Evolutionary conservation across 2,797 vertebrate genomes (phyloP), one percentile per base, ranked within the genome.

Genomic region (Neosalanx taihuensis): DNA sequence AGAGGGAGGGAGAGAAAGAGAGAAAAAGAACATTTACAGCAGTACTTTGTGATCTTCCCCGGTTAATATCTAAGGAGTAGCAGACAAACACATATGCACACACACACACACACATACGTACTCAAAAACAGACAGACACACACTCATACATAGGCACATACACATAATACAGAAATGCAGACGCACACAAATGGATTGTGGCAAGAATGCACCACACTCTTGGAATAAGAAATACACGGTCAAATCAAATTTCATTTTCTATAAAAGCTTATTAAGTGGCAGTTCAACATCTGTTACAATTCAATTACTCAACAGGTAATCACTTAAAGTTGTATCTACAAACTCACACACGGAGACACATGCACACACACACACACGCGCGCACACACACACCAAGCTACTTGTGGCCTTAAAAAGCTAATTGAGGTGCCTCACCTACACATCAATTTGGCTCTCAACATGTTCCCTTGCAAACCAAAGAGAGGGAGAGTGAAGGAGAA

Each of bases 241-340:
- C 26, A 1, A 37, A 64, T 56, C 41, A 59, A 67, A 56, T 46
- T 67, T 68, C 64, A 7, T 3, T 15, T 37, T 41, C 35, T 77
- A 72, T 77, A 70, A 68, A 71, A 74, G 73, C 73, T 68, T 64
- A 63, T 33, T 17, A 53, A 35, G 9, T 12, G 72, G 64, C 13
- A 15, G 23, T 20, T 29, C 49, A 63, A 73, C 37, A 60, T 26
- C 51, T 64, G 74, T 30, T 69, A 72, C 23, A 77, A 79, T 79
- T 72, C 31, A 75, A 73, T 79, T 72, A 75, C 53, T 58, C 26
- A 63, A 65, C 29, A 67, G 66, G 70, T 64, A 64, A 74, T 59
- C 18, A 30, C 18, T 37, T 69, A 35, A 37, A 69, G 30, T 31
- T 31, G 17, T 51, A 51, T 56, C 30, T 69, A 37, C 59, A 64